phyloP scores from a whole-genome alignment of 2,797 vertebrate genomes.

The Tapirus indicus region DNA sequence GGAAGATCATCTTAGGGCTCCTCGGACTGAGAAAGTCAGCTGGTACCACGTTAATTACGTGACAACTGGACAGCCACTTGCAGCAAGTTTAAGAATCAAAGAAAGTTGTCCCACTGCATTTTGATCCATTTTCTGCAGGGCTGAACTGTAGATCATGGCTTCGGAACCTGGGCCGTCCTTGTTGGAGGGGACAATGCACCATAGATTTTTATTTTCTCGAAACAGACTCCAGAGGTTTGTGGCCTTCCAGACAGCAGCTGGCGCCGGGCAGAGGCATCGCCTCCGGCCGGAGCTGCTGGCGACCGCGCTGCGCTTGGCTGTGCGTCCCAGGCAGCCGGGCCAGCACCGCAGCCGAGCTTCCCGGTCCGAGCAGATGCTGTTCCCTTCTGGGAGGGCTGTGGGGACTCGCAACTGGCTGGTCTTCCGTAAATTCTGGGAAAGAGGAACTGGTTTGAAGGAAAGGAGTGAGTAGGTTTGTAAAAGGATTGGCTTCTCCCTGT shows the following conservation, averaged over 20 bases:
- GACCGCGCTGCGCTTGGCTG: slow-evolving; percentile 40
- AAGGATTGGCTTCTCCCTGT: background rate
- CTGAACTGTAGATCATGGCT: background rate
- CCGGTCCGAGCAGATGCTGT: background rate
- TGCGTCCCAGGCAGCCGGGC: slow-evolving; percentile 18
- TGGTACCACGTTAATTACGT: background rate
- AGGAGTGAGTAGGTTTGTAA: background rate
- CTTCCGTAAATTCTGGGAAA: background rate
- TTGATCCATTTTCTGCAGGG: background rate
- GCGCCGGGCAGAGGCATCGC: slow-evolving; percentile 51
- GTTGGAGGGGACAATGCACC: slow-evolving; percentile 65
- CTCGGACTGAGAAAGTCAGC: background rate
- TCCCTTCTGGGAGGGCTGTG: background rate
- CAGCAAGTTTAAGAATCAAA: slow-evolving; percentile 64
- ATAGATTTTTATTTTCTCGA: slow-evolving; percentile 72
- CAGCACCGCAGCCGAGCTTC: background rate
- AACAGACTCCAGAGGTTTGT: slow-evolving; percentile 68
- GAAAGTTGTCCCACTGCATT: slow-evolving; percentile 49
- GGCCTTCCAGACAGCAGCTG: slow-evolving; percentile 78
- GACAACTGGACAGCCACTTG: slow-evolving; percentile 51
- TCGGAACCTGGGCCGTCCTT: slow-evolving; percentile 54
- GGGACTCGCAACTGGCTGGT: background rate
- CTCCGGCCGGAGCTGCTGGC: slow-evolving; percentile 63
- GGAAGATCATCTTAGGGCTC: background rate
- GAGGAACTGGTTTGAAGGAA: background rate